Base-by-base conservation (phyloP, 2,888 invertebrate species). In the Sceliomorpha sp. region DNA sequence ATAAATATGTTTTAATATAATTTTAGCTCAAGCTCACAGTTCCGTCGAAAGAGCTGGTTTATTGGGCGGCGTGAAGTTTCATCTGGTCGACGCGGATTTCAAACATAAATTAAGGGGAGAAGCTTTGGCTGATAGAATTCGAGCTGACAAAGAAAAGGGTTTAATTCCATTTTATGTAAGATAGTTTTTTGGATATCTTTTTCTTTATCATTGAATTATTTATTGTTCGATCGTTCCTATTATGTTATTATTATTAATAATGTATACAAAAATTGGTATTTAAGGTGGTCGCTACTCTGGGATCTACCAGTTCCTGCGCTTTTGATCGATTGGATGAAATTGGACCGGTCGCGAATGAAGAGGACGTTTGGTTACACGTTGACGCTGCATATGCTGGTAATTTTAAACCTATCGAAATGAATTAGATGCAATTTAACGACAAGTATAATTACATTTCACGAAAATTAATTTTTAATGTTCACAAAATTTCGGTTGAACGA, bases 121-220 rank as follows among this genome's bases (percentile, higher is more conserved):
- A 36, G 92, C 92, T 1, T 87, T 98, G 36, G 92, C 92, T 34
- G 91, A 92, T 59, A 96, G 96, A 0, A 95, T 97, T 40, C 90
- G 94, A 78, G 93, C 96, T 83, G 99, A 99, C 89, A 91, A 93
- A 59, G 92, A 92, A 55, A 93, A 95, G 63, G 99, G 98, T 45
- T 91, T 98, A 6, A 97, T 99, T 83, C 99, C 99, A 13, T 99
- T 99, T 89, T 98, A 94, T 88, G 98, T 98, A 89, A 93, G 94
- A 89, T 15, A 9, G 13, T 39, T 47, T 7, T 29, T 31, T 31
- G 20, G 32, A 8, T 6, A 7, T 7, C 20, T 48, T 48, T 24
- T 36, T 36, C 8, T 14, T 2, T 13, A 15, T n/a, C 7, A 24
- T n/a, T 17, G 2, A 12, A 34, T 14, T 40, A 12, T 12, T 26